Evolutionary conservation across 1,140 invertebrate genomes (phyloP).

Genomic region (Aphis gossypii): DNA sequence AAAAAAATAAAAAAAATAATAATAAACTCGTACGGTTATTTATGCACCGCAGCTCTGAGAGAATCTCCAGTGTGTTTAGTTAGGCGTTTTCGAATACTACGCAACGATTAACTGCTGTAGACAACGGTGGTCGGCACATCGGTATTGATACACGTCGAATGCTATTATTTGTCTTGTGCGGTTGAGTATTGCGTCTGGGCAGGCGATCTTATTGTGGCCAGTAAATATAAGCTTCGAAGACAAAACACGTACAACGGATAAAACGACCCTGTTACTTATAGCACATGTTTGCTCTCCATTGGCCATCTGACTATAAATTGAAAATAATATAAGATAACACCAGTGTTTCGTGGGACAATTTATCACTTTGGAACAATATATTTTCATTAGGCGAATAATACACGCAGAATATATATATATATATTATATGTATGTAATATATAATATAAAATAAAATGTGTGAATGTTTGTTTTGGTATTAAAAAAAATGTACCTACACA

Average conservation of each 20-base stretch:
- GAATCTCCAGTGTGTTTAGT: neutral
- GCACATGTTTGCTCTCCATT: neutral
- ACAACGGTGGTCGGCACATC: neutral
- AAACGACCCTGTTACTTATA: neutral
- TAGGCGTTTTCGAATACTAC: neutral
- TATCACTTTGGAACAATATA: neutral
- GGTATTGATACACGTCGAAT: neutral
- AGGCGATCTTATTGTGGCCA: neutral
- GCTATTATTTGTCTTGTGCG: constrained; percentile 1
- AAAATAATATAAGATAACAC: constrained; percentile 13
- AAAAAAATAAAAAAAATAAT: too few species aligned
- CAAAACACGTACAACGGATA: constrained; percentile 26
- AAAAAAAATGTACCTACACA: neutral
- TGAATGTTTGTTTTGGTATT: neutral
- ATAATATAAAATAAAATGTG: neutral
- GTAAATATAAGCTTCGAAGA: constrained; percentile 27
- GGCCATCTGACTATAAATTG: neutral
- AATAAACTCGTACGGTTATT: neutral
- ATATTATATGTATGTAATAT: too few species aligned
- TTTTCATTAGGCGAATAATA: neutral
- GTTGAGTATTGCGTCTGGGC: neutral
- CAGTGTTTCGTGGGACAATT: neutral
- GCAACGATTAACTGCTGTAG: neutral
- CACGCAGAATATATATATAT: neutral
- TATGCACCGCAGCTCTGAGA: neutral